Evolutionary conservation across 2,797 vertebrate genomes (phyloP).

Genomic region (Novumbra hubbsi): DNA sequence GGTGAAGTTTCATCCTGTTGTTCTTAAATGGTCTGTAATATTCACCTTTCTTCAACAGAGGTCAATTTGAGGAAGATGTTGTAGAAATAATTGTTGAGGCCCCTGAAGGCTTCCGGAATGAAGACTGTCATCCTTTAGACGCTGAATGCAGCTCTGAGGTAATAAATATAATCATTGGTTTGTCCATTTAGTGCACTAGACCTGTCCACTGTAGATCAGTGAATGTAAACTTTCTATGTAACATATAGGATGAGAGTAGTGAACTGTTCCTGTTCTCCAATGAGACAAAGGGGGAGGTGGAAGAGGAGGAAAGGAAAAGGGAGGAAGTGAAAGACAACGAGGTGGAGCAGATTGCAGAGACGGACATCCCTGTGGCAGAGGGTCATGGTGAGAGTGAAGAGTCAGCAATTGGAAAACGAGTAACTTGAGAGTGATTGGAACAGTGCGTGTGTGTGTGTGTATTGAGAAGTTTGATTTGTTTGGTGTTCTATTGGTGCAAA

Average conservation of each 20-base stretch:
- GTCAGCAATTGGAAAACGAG: background rate
- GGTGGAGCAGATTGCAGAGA: background rate
- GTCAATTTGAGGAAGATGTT: slow-evolving; percentile 49
- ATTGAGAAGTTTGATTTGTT: background rate
- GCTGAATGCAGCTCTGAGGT: slow-evolving; percentile 68
- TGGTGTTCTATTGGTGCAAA: background rate
- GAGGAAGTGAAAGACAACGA: slow-evolving; percentile 43
- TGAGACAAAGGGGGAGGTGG: slow-evolving; percentile 39
- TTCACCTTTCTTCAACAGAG: background rate
- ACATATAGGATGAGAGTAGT: slow-evolving; percentile 55
- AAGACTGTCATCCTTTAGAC: slow-evolving; percentile 36
- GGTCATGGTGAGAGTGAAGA: slow-evolving; percentile 44
- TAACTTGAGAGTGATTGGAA: background rate
- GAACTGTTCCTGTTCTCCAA: slow-evolving; percentile 57
- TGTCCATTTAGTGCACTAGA: background rate
- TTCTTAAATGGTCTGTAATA: background rate
- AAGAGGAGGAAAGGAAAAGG: slow-evolving; percentile 42
- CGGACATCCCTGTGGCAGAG: too few species aligned
- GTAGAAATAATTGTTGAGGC: slow-evolving; percentile 71
- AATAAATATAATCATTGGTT: slow-evolving; percentile 47
- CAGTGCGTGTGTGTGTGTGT: background rate
- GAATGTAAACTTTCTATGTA: background rate
- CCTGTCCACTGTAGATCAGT: background rate
- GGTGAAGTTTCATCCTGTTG: background rate
- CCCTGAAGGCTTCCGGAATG: slow-evolving; percentile 72